A percentile compares a stretch with the other conserved stretches of the same genome.
phyloP scores from a whole-genome alignment of 2,888 invertebrate species.

The Rugalucina vietnamica region DNA sequence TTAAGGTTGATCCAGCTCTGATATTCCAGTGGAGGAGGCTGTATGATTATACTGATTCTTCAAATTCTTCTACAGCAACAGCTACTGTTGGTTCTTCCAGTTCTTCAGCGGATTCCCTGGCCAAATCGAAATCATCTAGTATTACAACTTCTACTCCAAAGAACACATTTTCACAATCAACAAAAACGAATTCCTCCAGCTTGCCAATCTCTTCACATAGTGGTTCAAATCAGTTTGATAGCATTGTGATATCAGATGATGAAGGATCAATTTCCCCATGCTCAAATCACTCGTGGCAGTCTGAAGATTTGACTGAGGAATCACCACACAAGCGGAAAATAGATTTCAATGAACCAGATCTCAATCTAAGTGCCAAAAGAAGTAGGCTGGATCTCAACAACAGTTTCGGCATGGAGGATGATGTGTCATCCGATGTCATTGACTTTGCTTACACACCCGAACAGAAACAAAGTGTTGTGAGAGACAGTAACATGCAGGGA shows the following conservation, averaged over 20 bases:
- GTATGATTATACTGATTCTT: not conserved
- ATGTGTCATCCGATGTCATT: not conserved
- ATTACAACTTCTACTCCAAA: not conserved
- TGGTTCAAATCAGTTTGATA: not conserved
- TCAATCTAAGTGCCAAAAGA: not conserved
- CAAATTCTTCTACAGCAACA: not conserved
- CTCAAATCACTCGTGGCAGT: constrained; percentile 8
- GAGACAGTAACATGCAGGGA: not conserved
- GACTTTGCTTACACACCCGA: not conserved
- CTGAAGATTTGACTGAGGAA: not conserved
- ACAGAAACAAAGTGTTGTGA: not conserved
- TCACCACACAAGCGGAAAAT: not conserved
- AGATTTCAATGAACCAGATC: not conserved
- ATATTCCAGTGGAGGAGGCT: not conserved
- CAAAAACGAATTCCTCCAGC: not conserved
- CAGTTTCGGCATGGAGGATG: not conserved
- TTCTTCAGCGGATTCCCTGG: not conserved
- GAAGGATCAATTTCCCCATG: not conserved
- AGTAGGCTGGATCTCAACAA: not conserved
- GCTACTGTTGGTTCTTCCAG: not conserved
- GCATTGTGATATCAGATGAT: not conserved
- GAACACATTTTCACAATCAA: too few species aligned
- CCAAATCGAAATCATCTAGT: not conserved
- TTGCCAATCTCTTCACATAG: too few species aligned
- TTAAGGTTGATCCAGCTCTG: not conserved